Percentiles rank a stretch among this genome's conserved stretches.
Conservation (phyloP, 2,113 vertebrate genomes). For the Podilymbus podiceps region DNA sequence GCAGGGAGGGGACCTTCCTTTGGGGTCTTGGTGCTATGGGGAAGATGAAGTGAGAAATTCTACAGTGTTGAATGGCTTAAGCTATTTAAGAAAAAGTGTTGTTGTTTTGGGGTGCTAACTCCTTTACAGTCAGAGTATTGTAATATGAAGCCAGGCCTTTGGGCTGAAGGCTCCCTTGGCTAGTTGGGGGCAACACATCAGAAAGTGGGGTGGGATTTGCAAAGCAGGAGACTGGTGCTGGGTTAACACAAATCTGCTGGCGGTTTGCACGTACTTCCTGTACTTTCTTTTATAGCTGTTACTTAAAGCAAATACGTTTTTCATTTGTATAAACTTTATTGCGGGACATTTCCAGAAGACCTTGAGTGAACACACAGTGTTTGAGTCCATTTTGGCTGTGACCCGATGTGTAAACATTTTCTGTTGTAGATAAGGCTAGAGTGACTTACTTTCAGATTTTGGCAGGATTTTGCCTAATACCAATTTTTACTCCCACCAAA, state of each 20-base stretch:
- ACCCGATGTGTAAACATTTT: constrained; percentile 35
- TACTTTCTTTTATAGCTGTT: not conserved
- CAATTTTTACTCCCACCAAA: not conserved
- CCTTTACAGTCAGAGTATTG: not conserved
- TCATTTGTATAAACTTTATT: constrained; percentile 40
- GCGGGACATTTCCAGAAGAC: constrained; percentile 31
- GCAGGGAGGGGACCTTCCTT: not conserved
- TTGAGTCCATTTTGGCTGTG: constrained; percentile 30
- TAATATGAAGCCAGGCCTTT: not conserved
- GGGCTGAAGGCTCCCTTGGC: not conserved
- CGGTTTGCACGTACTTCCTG: not conserved
- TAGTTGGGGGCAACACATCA: not conserved
- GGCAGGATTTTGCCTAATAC: not conserved
- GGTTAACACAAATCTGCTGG: not conserved
- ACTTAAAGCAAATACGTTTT: constrained; percentile 41
- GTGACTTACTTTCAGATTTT: not conserved
- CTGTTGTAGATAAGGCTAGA: constrained; percentile 15
- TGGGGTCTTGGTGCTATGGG: not conserved
- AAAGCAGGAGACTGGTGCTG: not conserved
- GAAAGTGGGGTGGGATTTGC: not conserved
- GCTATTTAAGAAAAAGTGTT: not conserved
- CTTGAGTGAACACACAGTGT: constrained; percentile 20
- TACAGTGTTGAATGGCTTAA: not conserved
- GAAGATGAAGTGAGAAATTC: not conserved
- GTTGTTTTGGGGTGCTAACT: not conserved